Evolutionary conservation across 2,797 vertebrate genomes (phyloP).

Genomic region (Valencia hispanica): DNA sequence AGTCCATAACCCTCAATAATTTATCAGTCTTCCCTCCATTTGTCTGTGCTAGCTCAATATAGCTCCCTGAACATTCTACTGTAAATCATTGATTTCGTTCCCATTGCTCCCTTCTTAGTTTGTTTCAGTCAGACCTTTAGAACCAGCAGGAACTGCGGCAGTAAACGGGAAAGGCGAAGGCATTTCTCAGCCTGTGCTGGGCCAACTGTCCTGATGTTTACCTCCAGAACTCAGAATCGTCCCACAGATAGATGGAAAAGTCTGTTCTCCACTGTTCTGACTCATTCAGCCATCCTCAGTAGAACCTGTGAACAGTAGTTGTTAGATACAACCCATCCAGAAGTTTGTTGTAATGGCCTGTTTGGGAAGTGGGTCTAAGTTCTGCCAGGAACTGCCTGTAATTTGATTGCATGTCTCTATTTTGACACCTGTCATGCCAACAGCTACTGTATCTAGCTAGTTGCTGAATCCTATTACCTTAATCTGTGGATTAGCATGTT

Average conservation of each 20-base stretch:
- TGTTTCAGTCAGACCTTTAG: slow-evolving; percentile 14
- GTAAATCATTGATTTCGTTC: slow-evolving; percentile 42
- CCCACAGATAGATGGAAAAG: neutral
- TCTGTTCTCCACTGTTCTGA: neutral
- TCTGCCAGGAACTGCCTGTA: slow-evolving; percentile 23
- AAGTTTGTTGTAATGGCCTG: neutral
- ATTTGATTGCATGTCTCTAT: slow-evolving; percentile 39
- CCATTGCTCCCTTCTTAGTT: slow-evolving; percentile 19
- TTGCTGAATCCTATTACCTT: slow-evolving; percentile 85
- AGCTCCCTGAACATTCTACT: neutral
- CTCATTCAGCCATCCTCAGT: slow-evolving; percentile 15
- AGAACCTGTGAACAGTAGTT: slow-evolving; percentile 1
- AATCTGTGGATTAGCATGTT: slow-evolving; percentile 81
- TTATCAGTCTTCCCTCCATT: slow-evolving; percentile 41
- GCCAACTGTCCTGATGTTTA: slow-evolving; percentile 1
- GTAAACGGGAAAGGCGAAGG: neutral
- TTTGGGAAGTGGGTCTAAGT: neutral
- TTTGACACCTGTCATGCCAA: slow-evolving; percentile 69
- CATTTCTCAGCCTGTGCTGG: slow-evolving; percentile 6
- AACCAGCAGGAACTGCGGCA: neutral
- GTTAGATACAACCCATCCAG: slow-evolving; percentile 2
- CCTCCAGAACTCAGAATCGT: neutral
- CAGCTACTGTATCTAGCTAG: slow-evolving; percentile 35
- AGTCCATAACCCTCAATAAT: slow-evolving; percentile 47
- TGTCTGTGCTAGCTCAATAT: slow-evolving; percentile 22